Evolutionary conservation across 2,888 invertebrate species (phyloP).

Genomic region (Gastrophysa polygoni): DNA sequence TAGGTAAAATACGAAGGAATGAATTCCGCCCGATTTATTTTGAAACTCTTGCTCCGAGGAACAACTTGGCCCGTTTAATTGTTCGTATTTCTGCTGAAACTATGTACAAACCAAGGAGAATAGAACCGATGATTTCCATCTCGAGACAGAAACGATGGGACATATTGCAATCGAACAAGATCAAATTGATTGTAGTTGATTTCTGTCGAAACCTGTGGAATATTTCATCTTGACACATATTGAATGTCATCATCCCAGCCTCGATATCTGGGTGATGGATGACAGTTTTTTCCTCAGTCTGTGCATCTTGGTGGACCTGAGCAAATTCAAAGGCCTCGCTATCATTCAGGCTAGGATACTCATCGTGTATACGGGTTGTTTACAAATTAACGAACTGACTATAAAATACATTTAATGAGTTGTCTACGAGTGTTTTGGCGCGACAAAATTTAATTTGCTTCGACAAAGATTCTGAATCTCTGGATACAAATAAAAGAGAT

Average conservation of each 20-base stretch:
- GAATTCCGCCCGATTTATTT: conserved; percentile 43
- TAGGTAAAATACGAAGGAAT: conserved; percentile 34
- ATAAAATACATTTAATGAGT: conserved; percentile 35
- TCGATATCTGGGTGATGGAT: too few species aligned
- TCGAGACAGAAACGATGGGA: too few species aligned
- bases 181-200: too few species aligned
- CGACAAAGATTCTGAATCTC: background rate
- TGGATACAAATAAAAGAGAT: background rate
- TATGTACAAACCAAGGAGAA: background rate
- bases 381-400: conserved; percentile 38
- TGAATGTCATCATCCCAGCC: too few species aligned
- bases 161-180: too few species aligned
- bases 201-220: too few species aligned
- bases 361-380: conserved; percentile 32
- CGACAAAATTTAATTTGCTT: background rate
- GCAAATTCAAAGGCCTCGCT: background rate
- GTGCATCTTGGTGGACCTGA: background rate
- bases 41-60: conserved; percentile 41
- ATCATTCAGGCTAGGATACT: background rate
- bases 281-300: background rate
- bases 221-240: too few species aligned
- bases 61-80: conserved; percentile 42
- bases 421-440: background rate
- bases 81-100: conserved; percentile 34
- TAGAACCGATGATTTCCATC: background rate